phyloP scores from a whole-genome alignment of 2,797 vertebrate species.

The Hippoglossus hippoglossus region DNA sequence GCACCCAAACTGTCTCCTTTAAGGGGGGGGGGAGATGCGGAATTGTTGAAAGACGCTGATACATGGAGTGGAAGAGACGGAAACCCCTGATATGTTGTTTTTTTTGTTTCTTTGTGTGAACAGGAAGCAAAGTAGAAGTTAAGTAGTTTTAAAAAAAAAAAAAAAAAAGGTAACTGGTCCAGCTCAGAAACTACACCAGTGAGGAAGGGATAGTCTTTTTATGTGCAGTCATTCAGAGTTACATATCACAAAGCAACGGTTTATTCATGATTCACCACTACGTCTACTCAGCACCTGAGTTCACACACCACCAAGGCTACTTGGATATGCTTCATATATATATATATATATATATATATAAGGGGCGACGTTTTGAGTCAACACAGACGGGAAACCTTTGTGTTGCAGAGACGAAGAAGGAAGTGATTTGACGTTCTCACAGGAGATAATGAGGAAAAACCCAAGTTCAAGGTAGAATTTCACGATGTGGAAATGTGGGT shows the following conservation, averaged over 20 bases:
- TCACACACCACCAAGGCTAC: slow-evolving; percentile 42
- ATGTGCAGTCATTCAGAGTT: slow-evolving; percentile 53
- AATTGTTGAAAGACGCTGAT: slow-evolving; percentile 19
- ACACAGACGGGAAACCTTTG: neutral
- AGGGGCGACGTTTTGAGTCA: slow-evolving; percentile 33
- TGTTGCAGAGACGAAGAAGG: neutral
- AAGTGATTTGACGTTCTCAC: neutral
- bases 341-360: neutral
- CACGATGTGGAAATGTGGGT: neutral
- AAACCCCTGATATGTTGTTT: slow-evolving; percentile 29
- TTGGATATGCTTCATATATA: slow-evolving; percentile 16
- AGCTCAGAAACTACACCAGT: slow-evolving; percentile 33
- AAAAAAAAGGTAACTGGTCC: neutral
- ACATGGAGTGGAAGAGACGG: neutral
- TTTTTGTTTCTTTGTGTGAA: neutral
- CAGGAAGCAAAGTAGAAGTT: slow-evolving; percentile 10
- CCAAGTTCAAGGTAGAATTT: neutral
- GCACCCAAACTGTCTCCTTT: slow-evolving; percentile 6
- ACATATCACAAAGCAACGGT: slow-evolving; percentile 31
- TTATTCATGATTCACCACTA: slow-evolving; percentile 33
- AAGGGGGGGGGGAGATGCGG: neutral
- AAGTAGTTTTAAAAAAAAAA: slow-evolving; percentile 12
- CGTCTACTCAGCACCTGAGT: slow-evolving; percentile 69
- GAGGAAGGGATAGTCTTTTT: slow-evolving; percentile 30
- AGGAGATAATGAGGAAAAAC: neutral